Evolutionary conservation across 2,888 invertebrate species (phyloP).

Genomic region (Callyntrura guangdongensis): DNA sequence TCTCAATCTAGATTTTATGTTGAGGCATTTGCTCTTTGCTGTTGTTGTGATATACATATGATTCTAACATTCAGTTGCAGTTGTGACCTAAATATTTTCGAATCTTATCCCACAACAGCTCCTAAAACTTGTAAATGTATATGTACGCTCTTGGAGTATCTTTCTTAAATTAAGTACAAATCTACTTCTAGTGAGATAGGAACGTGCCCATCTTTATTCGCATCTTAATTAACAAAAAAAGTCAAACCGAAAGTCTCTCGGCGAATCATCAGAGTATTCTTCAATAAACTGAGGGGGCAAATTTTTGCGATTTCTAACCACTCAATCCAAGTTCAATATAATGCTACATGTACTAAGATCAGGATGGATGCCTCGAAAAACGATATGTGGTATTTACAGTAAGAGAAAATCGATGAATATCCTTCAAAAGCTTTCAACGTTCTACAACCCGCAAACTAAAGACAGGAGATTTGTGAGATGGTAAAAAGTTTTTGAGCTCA

Average conservation of each 20-base stretch:
- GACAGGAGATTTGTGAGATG: too few relatives aligned
- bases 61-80: constrained; percentile 4
- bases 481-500: background rate
- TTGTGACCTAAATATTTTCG: constrained; percentile 66
- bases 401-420: constrained; percentile 5
- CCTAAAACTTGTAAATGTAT: background rate
- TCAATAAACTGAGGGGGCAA: background rate
- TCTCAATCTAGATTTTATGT: constrained; percentile 40
- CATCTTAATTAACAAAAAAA: constrained; percentile 10
- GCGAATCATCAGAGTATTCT: background rate
- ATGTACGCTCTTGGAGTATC: background rate
- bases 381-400: background rate
- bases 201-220: background rate
- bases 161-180: constrained; percentile 10
- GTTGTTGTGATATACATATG: constrained; percentile 35
- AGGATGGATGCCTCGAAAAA: background rate
- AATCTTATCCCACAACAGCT: background rate
- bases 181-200: background rate
- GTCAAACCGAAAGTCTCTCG: background rate
- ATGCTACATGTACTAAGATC: background rate
- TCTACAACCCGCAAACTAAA: too few relatives aligned
- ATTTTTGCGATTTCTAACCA: background rate
- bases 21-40: constrained; percentile 41
- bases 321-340: background rate
- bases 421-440: constrained; percentile 7